Evolutionary conservation across 2,888 invertebrate species (phyloP).

Genomic region (Oligia strigilis): DNA sequence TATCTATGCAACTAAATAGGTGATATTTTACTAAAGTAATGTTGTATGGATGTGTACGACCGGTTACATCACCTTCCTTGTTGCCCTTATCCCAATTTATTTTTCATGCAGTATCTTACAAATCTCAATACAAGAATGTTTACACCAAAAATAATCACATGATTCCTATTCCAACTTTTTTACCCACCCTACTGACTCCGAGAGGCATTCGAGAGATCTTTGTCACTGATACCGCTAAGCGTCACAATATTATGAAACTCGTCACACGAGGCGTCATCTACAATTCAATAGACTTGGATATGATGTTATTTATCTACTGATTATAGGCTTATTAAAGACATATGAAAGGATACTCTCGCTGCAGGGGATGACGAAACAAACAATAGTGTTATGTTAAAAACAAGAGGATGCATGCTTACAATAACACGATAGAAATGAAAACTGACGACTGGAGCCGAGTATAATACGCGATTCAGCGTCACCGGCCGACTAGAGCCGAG

Average conservation of each 20-base stretch:
- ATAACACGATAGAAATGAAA: background rate
- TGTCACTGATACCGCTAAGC: background rate
- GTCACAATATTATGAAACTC: slow-evolving; percentile 5
- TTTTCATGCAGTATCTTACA: background rate
- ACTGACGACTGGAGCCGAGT: background rate
- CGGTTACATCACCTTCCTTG: too few species aligned
- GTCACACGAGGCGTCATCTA: background rate
- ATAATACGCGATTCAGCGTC: background rate
- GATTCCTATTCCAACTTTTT: background rate
- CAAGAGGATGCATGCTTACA: background rate
- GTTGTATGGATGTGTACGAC: background rate
- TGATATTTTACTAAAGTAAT: background rate
- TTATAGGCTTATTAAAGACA: background rate
- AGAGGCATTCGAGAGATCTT: background rate
- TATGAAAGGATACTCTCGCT: background rate
- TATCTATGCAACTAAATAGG: background rate
- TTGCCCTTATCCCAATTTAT: background rate
- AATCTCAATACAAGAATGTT: background rate
- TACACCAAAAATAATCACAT: background rate
- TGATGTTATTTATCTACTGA: background rate
- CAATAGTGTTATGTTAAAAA: background rate
- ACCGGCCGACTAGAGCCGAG: background rate
- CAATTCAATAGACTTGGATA: background rate
- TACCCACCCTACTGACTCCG: background rate
- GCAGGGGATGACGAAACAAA: background rate